Base-by-base conservation (phyloP, 2,888 invertebrate species). In the Platycnemis pennipes region DNA sequence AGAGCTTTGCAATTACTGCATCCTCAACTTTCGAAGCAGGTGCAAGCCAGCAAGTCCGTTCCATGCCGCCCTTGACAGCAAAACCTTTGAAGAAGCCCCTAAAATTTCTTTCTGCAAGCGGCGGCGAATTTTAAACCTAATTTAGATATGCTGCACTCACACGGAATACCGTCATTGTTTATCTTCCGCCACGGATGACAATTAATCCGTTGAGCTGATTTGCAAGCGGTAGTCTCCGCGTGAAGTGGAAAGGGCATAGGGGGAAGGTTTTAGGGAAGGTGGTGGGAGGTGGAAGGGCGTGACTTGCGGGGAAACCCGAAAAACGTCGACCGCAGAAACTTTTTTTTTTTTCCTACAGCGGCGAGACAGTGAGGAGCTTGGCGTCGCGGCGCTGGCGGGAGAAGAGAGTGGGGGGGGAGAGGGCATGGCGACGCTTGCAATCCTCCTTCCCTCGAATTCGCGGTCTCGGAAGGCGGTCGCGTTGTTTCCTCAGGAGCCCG, bases 181-280 rank as follows among this genome's bases (percentile, higher is more conserved):
- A 63, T n/a, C 63, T 63, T 63, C 63, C 63, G 63, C 63, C 63
- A 63, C 63, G n/a, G 63, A 63, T 63, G 63, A 63, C n/a, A 63
- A 63, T 63, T 63, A 63, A 63, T 63, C 63, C 63, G 19, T 63
- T 26, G n/a, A 63, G n/a, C 63, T 63, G 63, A 63, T 63, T 63
- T 63, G 63, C 63, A 63, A 56, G 22, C 49, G 49, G 11, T 11
- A 16, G 49, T 2, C 8, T 11, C 49, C 13, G 49, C 13, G 49
- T 16, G 13, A 16, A 11, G 1, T 49, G 13, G 49, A 19, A 19
- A 11, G 49, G 49, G 11, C 13, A 19, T 49, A 16, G 49, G 49
- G 19, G 49, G 4, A 19, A 49, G 49, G 0, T 11, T 11, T 19
- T 11, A 19, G 11, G 11, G 13, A 26, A 7, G 22, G 8, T 63